These are phyloP conservation scores for Mantis religiosa DNA, from an alignment of 2,888 invertebrate genomes.

Conservation along the genomic window DNA sequence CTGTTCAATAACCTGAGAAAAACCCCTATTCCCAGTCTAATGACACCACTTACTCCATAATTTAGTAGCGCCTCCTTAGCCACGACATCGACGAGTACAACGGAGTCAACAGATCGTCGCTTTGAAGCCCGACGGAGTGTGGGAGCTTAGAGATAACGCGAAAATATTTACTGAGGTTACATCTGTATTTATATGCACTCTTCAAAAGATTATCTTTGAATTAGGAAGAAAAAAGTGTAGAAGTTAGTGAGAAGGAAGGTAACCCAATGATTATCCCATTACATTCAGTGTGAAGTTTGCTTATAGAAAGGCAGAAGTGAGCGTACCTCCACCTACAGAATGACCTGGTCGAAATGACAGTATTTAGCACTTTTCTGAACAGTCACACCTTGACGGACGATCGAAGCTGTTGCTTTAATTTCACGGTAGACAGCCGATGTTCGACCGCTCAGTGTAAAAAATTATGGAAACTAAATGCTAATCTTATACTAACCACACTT, in stretches of 20 bases:
- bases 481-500: not conserved
- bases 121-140: too few species aligned
- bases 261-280: not conserved
- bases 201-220: not conserved
- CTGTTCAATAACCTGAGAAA: too few species aligned
- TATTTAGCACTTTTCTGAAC: not conserved
- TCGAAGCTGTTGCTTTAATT: not conserved
- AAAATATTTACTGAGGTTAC: too few species aligned
- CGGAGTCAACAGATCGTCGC: too few species aligned
- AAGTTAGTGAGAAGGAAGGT: not conserved
- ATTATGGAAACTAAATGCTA: not conserved
- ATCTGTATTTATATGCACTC: not conserved
- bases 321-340: not conserved
- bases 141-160: too few species aligned
- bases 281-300: not conserved
- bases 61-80: too few species aligned
- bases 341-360: not conserved
- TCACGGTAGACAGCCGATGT: not conserved
- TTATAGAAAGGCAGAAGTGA: not conserved
- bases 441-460: not conserved
- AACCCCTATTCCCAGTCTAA: too few species aligned
- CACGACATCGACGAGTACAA: too few species aligned
- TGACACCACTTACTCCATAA: too few species aligned
- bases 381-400: not conserved
- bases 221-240: not conserved